phyloP scores from a whole-genome alignment of 2,888 invertebrate species.

The Emmelina monodactyla region DNA sequence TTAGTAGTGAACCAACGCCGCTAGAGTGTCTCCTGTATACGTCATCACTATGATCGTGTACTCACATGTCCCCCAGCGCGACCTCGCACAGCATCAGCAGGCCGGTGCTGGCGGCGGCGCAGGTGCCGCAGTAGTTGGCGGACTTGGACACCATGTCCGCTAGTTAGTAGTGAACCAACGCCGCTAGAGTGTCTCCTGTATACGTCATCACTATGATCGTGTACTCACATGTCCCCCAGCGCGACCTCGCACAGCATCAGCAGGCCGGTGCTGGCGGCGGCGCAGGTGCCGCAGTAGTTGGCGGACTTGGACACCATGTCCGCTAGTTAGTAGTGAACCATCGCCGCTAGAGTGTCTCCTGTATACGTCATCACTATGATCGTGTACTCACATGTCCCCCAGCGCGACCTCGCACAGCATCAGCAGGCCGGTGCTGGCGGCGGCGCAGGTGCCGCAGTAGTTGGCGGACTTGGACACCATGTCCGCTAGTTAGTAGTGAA shows the following conservation, averaged over 20 bases:
- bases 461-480: constrained; percentile 99
- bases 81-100: constrained; percentile 93
- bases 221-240: constrained; percentile 85
- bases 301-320: constrained; percentile 99
- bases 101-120: constrained; percentile 74
- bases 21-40: too few species aligned
- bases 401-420: constrained; percentile 95
- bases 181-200: too few species aligned
- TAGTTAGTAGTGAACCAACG: too few species aligned
- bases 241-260: constrained; percentile 95
- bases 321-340: too few species aligned
- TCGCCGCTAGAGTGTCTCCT: too few species aligned
- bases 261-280: constrained; percentile 76
- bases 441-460: constrained; percentile 82
- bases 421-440: constrained; percentile 81
- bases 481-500: too few species aligned
- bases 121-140: constrained; percentile 93
- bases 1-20: too few species aligned
- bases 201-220: too few species aligned
- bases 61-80: constrained; percentile 91
- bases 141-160: constrained; percentile 99
- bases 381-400: constrained; percentile 82
- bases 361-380: too few species aligned
- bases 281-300: constrained; percentile 89
- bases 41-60: too few species aligned